These are phyloP conservation scores for Geopemphigus sp. DNA, from an alignment of 1,140 invertebrate species.

Conservation along the genomic window DNA sequence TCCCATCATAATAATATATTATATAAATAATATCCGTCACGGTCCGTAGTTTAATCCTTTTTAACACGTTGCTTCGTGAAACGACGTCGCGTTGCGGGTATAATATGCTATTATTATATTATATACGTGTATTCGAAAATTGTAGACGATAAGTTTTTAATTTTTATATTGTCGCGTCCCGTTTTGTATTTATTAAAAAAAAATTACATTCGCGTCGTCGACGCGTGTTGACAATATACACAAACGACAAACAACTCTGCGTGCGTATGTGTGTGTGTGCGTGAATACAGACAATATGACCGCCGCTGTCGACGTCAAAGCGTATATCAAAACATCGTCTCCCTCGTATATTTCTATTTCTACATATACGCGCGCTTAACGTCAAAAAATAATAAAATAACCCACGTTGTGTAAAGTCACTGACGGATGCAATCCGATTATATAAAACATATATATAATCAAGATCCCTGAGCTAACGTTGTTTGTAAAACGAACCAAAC, in stretches of 20 bases:
- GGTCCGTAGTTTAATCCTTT: constrained; percentile 42
- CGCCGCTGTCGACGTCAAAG: background rate
- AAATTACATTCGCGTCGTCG: constrained; percentile 34
- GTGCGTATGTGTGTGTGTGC: background rate
- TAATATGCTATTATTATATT: constrained; percentile 32
- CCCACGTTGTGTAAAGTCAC: background rate
- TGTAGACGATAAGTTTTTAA: constrained; percentile 18
- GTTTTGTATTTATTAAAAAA: background rate
- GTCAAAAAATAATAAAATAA: constrained; percentile 37
- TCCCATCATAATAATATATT: constrained; percentile 30
- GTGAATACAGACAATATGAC: background rate
- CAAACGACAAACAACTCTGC: background rate
- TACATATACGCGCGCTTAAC: background rate
- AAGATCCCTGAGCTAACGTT: too few species aligned
- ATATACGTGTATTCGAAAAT: background rate
- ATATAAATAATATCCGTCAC: background rate
- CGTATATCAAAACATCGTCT: constrained; percentile 24
- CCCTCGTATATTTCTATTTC: too few species aligned
- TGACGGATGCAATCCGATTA: constrained; percentile 35
- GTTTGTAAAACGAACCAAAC: too few species aligned
- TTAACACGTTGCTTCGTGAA: constrained; percentile 19
- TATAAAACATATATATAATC: too few species aligned
- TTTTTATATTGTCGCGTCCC: background rate
- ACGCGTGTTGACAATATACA: constrained; percentile 21
- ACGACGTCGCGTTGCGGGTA: background rate